A percentile compares a stretch with the other conserved stretches of the same genome.
Conservation (phyloP, 2,797 vertebrate genomes). For the Schizothorax lantsangensis region DNA sequence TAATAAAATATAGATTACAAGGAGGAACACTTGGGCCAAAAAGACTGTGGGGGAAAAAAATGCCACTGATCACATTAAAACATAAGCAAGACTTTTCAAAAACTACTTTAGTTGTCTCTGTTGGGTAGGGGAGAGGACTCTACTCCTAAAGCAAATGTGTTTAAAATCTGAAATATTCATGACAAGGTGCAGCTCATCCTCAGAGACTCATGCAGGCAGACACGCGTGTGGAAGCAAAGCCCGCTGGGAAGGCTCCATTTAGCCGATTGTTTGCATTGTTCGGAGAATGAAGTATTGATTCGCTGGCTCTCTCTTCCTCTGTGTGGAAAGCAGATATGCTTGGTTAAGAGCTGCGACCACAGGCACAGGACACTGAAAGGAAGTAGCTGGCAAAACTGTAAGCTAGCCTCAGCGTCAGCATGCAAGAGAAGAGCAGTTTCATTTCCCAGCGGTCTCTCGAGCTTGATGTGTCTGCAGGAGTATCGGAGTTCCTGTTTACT, state of each 20-base stretch:
- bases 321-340: slow-evolving; percentile 41
- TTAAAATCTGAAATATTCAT: slow-evolving; percentile 59
- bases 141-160: slow-evolving; percentile 32
- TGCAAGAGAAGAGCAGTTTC: neutral
- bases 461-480: slow-evolving; percentile 24
- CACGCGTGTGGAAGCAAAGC: slow-evolving; percentile 27
- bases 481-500: slow-evolving; percentile 19
- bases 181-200: slow-evolving; percentile 47
- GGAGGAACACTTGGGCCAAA: no score
- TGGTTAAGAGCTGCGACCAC: slow-evolving; percentile 55
- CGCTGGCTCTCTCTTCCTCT: slow-evolving; percentile 58
- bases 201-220: slow-evolving; percentile 29
- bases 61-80: slow-evolving; percentile 1
- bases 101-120: slow-evolving; percentile 21
- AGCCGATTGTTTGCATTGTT: slow-evolving; percentile 68
- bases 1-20: no score
- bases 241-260: slow-evolving; percentile 63
- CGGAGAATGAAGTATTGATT: slow-evolving; percentile 64
- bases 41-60: neutral
- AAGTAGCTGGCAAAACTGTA: slow-evolving; percentile 43
- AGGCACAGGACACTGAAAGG: slow-evolving; percentile 58
- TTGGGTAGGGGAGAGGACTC: neutral
- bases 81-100: slow-evolving; percentile 27
- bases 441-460: neutral
- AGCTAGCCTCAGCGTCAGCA: slow-evolving; percentile 18